Percentiles rank a stretch among this genome's conserved stretches.
These are phyloP conservation scores for Circaetus cinerascens DNA, from an alignment of 2,113 vertebrate species.

Conservation along the genomic window DNA sequence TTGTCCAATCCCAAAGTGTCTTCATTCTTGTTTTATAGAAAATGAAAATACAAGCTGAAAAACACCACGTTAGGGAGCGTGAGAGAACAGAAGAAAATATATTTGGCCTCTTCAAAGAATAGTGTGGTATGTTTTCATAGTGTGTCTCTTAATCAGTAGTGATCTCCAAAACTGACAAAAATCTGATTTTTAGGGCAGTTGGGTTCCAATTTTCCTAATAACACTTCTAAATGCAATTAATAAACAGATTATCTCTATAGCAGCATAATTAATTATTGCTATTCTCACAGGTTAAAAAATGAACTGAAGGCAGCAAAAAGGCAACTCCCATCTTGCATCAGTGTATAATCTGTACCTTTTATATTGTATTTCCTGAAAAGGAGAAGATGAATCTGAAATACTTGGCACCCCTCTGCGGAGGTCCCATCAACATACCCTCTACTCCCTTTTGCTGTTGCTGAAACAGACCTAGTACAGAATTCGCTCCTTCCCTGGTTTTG, in stretches of 20 bases:
- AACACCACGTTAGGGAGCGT: background rate
- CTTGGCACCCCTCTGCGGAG: background rate
- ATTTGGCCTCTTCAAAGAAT: background rate
- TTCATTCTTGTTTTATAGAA: background rate
- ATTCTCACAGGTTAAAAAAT: background rate
- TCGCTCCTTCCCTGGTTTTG: background rate
- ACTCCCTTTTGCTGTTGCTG: background rate
- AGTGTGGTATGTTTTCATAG: background rate
- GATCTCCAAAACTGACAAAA: background rate
- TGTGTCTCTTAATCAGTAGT: background rate
- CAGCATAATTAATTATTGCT: background rate
- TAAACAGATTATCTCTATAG: background rate
- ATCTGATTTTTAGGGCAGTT: background rate
- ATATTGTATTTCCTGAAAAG: background rate
- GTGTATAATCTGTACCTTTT: background rate
- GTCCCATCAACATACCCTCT: background rate
- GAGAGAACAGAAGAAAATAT: background rate
- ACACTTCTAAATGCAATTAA: background rate
- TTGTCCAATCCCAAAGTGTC: background rate
- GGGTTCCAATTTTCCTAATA: background rate
- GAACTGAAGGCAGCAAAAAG: background rate
- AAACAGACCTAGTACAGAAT: background rate
- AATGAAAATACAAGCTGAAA: background rate
- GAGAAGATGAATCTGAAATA: background rate
- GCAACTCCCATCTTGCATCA: background rate